A percentile compares a stretch with the other conserved stretches of the same genome.
These are phyloP conservation scores for Ennomos quercinarius DNA, from an alignment of 2,888 invertebrate genomes.

Conservation along the genomic window DNA sequence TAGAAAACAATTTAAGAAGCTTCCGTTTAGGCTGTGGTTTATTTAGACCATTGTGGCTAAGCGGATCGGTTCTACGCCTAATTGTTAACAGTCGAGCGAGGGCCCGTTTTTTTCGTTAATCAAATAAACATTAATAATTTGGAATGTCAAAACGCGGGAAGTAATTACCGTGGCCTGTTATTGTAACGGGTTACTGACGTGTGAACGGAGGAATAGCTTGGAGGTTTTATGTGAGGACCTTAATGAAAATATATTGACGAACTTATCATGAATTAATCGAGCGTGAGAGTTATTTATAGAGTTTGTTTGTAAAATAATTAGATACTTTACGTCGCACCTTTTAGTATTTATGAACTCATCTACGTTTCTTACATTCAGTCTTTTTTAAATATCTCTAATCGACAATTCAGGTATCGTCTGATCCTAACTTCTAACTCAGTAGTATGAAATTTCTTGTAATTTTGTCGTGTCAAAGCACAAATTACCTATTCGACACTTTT, in stretches of 20 bases:
- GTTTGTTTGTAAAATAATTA: neutral
- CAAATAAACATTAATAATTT: slow-evolving; percentile 75
- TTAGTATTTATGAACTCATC: too few relatives aligned
- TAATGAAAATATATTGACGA: slow-evolving; percentile 14
- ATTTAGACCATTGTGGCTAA: slow-evolving; percentile 74
- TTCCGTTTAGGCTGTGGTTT: slow-evolving; percentile 75
- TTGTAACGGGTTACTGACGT: slow-evolving; percentile 53
- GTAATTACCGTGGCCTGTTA: slow-evolving; percentile 60
- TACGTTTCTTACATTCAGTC: too few relatives aligned
- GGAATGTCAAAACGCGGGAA: slow-evolving; percentile 48
- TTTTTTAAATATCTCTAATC: too few relatives aligned
- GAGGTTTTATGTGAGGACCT: slow-evolving; percentile 10
- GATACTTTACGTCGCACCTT: too few relatives aligned
- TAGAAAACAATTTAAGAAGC: slow-evolving; percentile 82
- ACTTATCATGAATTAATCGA: slow-evolving; percentile 2
- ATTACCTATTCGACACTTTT: slow-evolving; percentile 62
- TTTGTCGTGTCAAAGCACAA: slow-evolving; percentile 56
- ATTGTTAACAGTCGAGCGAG: slow-evolving; percentile 55
- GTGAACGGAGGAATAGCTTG: slow-evolving; percentile 42
- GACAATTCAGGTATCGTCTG: too few relatives aligned
- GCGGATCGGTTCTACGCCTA: slow-evolving; percentile 72
- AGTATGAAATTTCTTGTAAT: slow-evolving; percentile 44
- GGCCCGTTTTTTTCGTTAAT: slow-evolving; percentile 53
- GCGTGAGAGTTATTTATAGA: neutral
- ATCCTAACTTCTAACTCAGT: neutral